A percentile compares a stretch with the other conserved stretches of the same genome.
These are phyloP conservation scores for Cyaniris semiargus DNA, from an alignment of 2,888 invertebrate species.

Conservation along the genomic window DNA sequence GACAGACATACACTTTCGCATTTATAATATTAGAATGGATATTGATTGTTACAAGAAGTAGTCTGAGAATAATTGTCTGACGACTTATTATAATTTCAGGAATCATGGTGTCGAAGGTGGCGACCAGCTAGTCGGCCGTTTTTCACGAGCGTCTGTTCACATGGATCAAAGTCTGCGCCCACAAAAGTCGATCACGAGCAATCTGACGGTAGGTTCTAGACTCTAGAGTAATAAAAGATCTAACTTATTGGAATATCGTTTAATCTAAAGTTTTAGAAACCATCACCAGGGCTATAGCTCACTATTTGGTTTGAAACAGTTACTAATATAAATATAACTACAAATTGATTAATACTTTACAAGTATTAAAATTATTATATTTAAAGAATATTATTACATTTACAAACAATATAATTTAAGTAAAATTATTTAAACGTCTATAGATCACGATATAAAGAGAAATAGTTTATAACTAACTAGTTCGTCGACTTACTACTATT, in stretches of 20 bases:
- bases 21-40: too few relatives aligned
- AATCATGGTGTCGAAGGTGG: slow-evolving; percentile 84
- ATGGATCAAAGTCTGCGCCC: slow-evolving; percentile 65
- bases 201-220: slow-evolving; percentile 68
- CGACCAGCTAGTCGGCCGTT: slow-evolving; percentile 73
- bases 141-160: slow-evolving; percentile 68
- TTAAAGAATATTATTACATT: slow-evolving; percentile 54
- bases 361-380: slow-evolving; percentile 45
- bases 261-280: slow-evolving; percentile 67
- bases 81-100: slow-evolving; percentile 60
- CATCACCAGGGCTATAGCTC: slow-evolving; percentile 70
- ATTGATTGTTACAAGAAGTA: too few relatives aligned
- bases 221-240: slow-evolving; percentile 35
- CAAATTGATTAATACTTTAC: slow-evolving; percentile 33
- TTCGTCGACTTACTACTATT: slow-evolving; percentile 78
- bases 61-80: not conserved
- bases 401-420: slow-evolving; percentile 77
- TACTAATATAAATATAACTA: slow-evolving; percentile 47
- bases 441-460: slow-evolving; percentile 71
- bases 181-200: slow-evolving; percentile 67
- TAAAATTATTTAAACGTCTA: slow-evolving; percentile 55
- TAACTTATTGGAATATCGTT: slow-evolving; percentile 57
- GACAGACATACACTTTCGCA: too few relatives aligned
- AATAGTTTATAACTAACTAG: slow-evolving; percentile 57
- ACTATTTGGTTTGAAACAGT: slow-evolving; percentile 43